Evolutionary conservation across 2,797 vertebrate genomes (phyloP).

Genomic region (Acrossocheilus fasciatus): DNA sequence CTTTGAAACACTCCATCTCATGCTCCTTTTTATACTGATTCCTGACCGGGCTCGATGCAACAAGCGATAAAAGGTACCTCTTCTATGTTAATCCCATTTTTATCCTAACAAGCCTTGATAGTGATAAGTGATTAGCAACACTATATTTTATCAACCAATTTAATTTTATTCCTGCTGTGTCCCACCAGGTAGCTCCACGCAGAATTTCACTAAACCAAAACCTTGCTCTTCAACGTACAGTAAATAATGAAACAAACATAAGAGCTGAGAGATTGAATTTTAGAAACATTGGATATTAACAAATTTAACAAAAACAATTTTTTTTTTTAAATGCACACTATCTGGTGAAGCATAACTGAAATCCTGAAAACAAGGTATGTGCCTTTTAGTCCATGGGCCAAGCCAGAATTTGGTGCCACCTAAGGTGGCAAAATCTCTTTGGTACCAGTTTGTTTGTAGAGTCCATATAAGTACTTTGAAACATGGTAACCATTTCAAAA

Average conservation of each 20-base stretch:
- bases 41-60: neutral
- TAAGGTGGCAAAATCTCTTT: too few relatives aligned
- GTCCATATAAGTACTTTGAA: too few relatives aligned
- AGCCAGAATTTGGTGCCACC: too few relatives aligned
- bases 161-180: neutral
- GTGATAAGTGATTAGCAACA: neutral
- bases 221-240: neutral
- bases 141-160: neutral
- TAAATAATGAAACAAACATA: neutral
- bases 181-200: neutral
- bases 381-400: too few relatives aligned
- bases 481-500: too few relatives aligned
- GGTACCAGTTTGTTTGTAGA: too few relatives aligned
- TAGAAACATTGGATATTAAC: neutral
- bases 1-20: constrained; percentile 25
- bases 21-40: neutral
- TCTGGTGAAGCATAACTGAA: neutral
- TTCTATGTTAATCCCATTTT: neutral
- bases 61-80: neutral
- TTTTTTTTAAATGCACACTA: neutral
- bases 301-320: neutral
- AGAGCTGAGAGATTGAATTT: neutral
- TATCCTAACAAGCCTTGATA: neutral
- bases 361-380: neutral
- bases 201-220: neutral